Conservation (phyloP, 2,797 vertebrate species). For the Pogonophryne albipinna region DNA sequence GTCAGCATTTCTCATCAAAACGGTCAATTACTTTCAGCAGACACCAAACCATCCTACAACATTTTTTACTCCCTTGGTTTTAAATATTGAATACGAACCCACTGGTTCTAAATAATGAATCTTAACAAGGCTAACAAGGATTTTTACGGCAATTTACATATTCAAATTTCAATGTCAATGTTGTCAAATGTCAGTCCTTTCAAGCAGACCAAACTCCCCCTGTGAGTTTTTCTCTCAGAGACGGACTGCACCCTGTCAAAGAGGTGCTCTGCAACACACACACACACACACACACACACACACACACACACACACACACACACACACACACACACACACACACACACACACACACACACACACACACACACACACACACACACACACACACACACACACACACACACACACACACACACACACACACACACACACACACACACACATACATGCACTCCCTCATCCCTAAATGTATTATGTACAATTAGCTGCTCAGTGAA, state of each 20-base stretch:
- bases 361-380: constrained; percentile 10
- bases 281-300: constrained; percentile 15
- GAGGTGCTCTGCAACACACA: constrained; percentile 14
- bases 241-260: constrained; percentile 8
- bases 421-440: too few species aligned
- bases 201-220: constrained; percentile 11
- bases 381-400: constrained; percentile 31
- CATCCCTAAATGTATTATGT: constrained; percentile 69
- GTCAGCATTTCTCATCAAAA: constrained; percentile 19
- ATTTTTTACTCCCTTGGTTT: constrained; percentile 5
- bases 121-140: constrained; percentile 36
- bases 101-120: constrained; percentile 57
- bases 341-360: constrained; percentile 1
- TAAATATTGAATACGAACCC: constrained; percentile 51
- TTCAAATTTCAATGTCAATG: constrained; percentile 30
- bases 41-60: constrained; percentile 14
- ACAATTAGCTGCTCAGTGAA: constrained; percentile 64
- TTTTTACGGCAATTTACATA: constrained; percentile 43
- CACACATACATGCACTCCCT: constrained; percentile 39
- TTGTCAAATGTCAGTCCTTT: constrained; percentile 26
- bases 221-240: constrained; percentile 28
- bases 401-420: constrained; percentile 33
- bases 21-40: background rate
- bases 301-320: constrained; percentile 15
- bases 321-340: constrained; percentile 27